phyloP scores from a whole-genome alignment of 2,113 vertebrate species.

The Dicrurus megarhynchus region DNA sequence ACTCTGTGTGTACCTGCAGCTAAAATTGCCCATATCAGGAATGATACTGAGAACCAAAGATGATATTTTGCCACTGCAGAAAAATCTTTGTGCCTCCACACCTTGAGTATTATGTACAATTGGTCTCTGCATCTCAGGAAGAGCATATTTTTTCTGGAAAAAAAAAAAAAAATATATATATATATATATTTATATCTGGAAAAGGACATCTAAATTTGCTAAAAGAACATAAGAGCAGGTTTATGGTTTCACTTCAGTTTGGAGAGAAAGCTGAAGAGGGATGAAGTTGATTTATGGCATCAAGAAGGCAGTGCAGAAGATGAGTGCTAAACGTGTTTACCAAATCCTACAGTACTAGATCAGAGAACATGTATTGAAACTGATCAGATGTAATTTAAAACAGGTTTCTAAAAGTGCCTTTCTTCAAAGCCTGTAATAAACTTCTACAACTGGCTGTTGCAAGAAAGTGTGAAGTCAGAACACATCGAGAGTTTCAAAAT shows the following conservation, averaged over 20 bases:
- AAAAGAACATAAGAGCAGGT: not conserved
- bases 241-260: not conserved
- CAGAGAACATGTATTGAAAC: not conserved
- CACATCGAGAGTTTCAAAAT: not conserved
- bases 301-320: not conserved
- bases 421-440: not conserved
- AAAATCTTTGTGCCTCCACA: not conserved
- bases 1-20: not conserved
- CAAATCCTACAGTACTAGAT: not conserved
- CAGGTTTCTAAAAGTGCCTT: not conserved
- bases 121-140: not conserved
- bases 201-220: not conserved
- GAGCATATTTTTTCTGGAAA: fast-evolving
- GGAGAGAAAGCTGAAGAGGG: not conserved
- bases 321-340: not conserved
- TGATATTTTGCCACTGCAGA: not conserved
- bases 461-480: not conserved
- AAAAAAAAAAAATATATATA: not conserved
- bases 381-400: not conserved
- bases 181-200: too few species aligned
- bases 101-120: not conserved
- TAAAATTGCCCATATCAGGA: not conserved
- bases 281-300: not conserved
- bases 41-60: not conserved
- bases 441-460: not conserved